Conservation (phyloP, 2,888 invertebrate species). For the Dromius quadrimaculatus region DNA sequence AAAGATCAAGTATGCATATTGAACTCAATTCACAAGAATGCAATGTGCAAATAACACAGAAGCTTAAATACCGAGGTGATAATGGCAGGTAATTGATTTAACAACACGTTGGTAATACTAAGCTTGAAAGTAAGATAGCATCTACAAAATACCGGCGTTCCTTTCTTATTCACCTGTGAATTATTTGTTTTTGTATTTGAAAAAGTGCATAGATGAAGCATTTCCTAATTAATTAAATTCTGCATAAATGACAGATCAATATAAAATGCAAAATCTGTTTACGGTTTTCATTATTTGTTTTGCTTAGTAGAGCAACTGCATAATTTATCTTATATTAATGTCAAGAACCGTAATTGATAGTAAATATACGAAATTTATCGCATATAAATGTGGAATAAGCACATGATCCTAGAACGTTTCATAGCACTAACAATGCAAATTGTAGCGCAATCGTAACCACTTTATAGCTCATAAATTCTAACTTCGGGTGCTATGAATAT, state of each 20-base stretch:
- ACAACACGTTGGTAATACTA: constrained; percentile 23
- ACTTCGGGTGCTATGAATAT: constrained; percentile 35
- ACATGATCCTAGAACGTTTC: constrained; percentile 12
- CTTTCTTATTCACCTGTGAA: constrained; percentile 32
- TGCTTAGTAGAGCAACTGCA: constrained; percentile 18
- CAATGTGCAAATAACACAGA: neutral
- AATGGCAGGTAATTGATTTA: constrained; percentile 39
- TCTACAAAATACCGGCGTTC: constrained; percentile 29
- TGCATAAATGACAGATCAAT: too few relatives aligned
- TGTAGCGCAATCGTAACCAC: constrained; percentile 31
- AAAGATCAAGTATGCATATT: neutral
- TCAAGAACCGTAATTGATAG: constrained; percentile 46
- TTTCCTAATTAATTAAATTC: too few relatives aligned
- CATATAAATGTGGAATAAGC: constrained; percentile 41
- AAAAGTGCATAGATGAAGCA: too few relatives aligned
- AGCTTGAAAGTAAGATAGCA: constrained; percentile 27
- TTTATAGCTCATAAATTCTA: constrained; percentile 44
- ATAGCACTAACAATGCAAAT: constrained; percentile 42
- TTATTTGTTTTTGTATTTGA: too few relatives aligned
- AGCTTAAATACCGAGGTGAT: constrained; percentile 7
- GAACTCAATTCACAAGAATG: neutral
- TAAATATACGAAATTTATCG: constrained; percentile 46
- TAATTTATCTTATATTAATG: constrained; percentile 50
- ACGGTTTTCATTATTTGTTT: constrained; percentile 10
- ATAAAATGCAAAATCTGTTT: constrained; percentile 11